Percentiles rank a stretch among this genome's conserved stretches.
phyloP scores from a whole-genome alignment of 2,113 vertebrate genomes.

The Cololabis saira region DNA sequence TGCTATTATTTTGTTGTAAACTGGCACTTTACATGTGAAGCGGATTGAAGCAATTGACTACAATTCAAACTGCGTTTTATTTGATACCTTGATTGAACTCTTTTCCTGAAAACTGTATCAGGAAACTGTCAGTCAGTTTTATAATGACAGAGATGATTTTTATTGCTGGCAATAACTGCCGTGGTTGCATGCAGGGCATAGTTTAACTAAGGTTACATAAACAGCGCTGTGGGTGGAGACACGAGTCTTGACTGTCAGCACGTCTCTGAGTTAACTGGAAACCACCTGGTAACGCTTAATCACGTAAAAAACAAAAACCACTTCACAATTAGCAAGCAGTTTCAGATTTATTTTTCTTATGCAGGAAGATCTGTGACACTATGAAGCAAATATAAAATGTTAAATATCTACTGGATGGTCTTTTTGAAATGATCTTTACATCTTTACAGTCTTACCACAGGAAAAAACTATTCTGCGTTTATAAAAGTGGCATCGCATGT shows the following conservation, averaged over 20 bases:
- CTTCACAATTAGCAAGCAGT: constrained; percentile 5
- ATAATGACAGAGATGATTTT: background rate
- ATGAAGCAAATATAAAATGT: constrained; percentile 46
- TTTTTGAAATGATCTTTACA: background rate
- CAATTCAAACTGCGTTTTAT: too few species aligned
- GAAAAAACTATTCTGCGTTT: constrained; percentile 15
- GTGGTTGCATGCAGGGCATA: background rate
- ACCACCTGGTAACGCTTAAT: background rate
- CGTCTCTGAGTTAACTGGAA: background rate
- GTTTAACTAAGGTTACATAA: constrained; percentile 1
- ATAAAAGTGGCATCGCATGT: constrained; percentile 67
- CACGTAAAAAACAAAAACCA: background rate
- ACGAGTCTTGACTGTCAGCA: background rate
- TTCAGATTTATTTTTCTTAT: constrained; percentile 53
- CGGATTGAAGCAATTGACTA: too few species aligned
- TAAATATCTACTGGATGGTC: constrained; percentile 1
- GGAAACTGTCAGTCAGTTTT: background rate
- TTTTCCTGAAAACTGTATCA: fast-evolving
- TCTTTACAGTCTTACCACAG: background rate
- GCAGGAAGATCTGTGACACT: constrained; percentile 30
- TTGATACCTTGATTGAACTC: background rate
- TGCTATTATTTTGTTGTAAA: too few species aligned
- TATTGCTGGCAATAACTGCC: background rate
- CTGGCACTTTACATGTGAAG: too few species aligned
- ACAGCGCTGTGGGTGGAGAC: background rate